Base-by-base conservation (phyloP, 35 echinoderm and acorn worm genomes). In the Diadema setosum region DNA sequence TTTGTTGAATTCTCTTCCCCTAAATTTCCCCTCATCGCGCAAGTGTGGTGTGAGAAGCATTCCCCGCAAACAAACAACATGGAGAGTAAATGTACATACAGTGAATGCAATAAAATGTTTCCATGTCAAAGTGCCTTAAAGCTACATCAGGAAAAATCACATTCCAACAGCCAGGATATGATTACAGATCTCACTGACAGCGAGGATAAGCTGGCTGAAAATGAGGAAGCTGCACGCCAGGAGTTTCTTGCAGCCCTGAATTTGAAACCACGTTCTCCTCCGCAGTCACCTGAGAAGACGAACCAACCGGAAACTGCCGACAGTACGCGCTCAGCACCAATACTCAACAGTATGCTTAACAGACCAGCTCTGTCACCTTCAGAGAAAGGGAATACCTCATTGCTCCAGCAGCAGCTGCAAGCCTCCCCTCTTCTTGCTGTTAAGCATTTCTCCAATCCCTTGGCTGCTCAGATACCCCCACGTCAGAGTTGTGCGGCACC, bases 1-100 rank as follows among this genome's bases (percentile, higher is more conserved):
- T 89, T 86, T 43, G 90, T 87, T 20, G 96, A 99, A 58, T 94
- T 99, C 67, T 99, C 96, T 7, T 85, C 89, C 32, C 81, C 75
- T 11, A 94, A 94, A 57, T 99, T 95, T 69, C 93, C 96, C 25
- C 83, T 88, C 21, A 91, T 99, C 50, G 96, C 96, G 45, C 89
- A 92, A 50, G 65, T 86, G 33, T 94, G 96, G 92, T 94, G 92
- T 45, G 93, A 95, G 59, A 78, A 90, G 69, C 89, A 95, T 90
- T 86, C 80, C 14, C 81, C 70, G 14, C 36, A 67, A 33, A 85
- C 70, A 24, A 91, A 42, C 15, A 82, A 73, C 35, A 20, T 60
- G 5, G 87, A 67, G 2, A 45, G 80, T 42, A 12, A 42, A 57
- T 83, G 69, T 70, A 61, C 86, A 12, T 95, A 88, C 43, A 37